These are phyloP conservation scores for Albula glossodonta DNA, from an alignment of 2,113 vertebrate species.

Conservation along the genomic window DNA sequence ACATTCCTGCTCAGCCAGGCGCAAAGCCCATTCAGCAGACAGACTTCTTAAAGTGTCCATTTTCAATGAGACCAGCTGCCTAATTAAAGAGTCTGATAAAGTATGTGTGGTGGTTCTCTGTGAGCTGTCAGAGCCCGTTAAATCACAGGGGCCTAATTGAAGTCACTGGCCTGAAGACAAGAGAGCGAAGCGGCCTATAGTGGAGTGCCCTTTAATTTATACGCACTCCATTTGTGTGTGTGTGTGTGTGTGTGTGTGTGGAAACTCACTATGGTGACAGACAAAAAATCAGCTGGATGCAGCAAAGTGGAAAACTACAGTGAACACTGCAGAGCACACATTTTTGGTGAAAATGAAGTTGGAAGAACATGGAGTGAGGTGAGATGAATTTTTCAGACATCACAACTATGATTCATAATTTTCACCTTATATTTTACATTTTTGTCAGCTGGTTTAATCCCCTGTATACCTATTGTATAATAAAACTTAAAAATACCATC, in stretches of 20 bases:
- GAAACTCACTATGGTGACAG: not conserved
- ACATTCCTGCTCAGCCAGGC: conserved; percentile 23
- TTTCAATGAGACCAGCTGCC: conserved; percentile 20
- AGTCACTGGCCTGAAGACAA: conserved; percentile 2
- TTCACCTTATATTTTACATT: too few species aligned
- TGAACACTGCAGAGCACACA: not conserved
- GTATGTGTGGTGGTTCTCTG: conserved; percentile 20
- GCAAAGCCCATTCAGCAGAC: conserved; percentile 15
- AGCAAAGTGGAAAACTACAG: not conserved
- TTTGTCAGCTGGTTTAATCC: too few species aligned
- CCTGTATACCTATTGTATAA: too few species aligned
- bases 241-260: not conserved
- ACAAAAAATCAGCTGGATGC: not conserved
- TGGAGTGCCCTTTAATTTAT: not conserved
- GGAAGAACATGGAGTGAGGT: not conserved
- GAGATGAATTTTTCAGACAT: not conserved
- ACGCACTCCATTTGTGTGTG: not conserved
- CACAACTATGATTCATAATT: not conserved
- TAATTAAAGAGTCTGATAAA: conserved; percentile 28
- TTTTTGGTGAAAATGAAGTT: not conserved
- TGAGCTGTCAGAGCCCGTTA: conserved; percentile 11
- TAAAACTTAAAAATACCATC: too few species aligned
- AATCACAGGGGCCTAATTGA: conserved; percentile 15
- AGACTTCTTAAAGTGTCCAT: conserved; percentile 23
- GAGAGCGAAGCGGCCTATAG: not conserved